A percentile compares a stretch with the other conserved stretches of the same genome.
Conservation (phyloP, 2,888 invertebrate genomes). For the Rhogogaster chlorosoma region DNA sequence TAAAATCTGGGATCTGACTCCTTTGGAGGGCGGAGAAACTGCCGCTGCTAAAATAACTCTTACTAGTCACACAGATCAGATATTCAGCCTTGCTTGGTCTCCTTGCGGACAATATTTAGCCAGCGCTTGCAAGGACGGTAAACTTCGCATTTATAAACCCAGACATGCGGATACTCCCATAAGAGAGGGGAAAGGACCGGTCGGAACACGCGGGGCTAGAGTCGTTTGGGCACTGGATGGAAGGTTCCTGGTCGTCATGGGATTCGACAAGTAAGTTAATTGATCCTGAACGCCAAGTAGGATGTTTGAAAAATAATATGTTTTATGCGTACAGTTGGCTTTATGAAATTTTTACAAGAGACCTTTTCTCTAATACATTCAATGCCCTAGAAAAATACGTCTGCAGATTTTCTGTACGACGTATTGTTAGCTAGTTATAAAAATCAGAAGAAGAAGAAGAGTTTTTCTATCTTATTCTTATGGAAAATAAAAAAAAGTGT, state of each 20-base stretch:
- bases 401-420: too few relatives aligned
- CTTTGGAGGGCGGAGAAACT: slow-evolving; percentile 74
- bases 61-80: slow-evolving; percentile 91
- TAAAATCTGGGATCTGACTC: slow-evolving; percentile 90
- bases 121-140: slow-evolving; percentile 94
- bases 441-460: too few relatives aligned
- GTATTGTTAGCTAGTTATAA: too few relatives aligned
- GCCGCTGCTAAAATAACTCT: slow-evolving; percentile 84
- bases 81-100: slow-evolving; percentile 96
- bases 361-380: too few relatives aligned
- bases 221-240: slow-evolving; percentile 94
- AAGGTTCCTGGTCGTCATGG: slow-evolving; percentile 91
- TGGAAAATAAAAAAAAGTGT: too few relatives aligned
- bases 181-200: slow-evolving; percentile 90
- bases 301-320: too few relatives aligned
- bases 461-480: too few relatives aligned
- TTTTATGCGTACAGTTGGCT: too few relatives aligned
- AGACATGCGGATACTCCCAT: slow-evolving; percentile 84
- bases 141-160: slow-evolving; percentile 90
- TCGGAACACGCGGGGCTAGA: slow-evolving; percentile 93
- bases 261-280: slow-evolving; percentile 89
- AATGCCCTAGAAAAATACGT: too few relatives aligned
- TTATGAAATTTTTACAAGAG: too few relatives aligned
- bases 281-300: slow-evolving; percentile 68
- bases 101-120: slow-evolving; percentile 92